Base-by-base conservation (phyloP, 2,888 invertebrate genomes). In the Polylopha cassiicola region DNA sequence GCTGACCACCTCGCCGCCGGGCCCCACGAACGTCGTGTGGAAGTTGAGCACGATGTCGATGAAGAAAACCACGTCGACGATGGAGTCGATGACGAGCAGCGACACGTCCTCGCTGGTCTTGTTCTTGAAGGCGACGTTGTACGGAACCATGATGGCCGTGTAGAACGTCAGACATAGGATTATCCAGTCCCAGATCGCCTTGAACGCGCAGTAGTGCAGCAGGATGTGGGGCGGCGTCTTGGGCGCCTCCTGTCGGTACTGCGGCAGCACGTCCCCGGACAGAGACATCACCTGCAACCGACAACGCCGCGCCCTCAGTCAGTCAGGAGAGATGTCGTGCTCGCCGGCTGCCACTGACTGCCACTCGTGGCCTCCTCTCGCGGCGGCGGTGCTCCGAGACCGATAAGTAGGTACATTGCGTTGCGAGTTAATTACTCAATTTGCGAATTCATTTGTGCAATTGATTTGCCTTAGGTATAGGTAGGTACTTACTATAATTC, bases 41-140 rank as follows among this genome's bases (percentile, higher is more conserved):
- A 99, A 99, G 89, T 99, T 99, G 74, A 99, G 92, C 77, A 99
- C 97, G 84, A 99, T 99, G 89, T 99, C 99, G 85, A 99, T 98
- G 89, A 99, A 99, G 89, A 99, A 99, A 73, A 99, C 97, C 63
- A 99, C 99, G 87, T 99, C 99, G 67, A 99, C 99, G 72, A 99
- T 98, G 56, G 98, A 98, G 87, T 97, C 95, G 80, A 97, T 95
- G 71, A 97, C 97, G 65, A 97, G 90, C 63, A 97, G 89, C 61
- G 95, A 95, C 55, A 97, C 96, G 85, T 97, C 97, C 86, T 97
- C 97, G 78, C 95, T 95, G 58, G 97, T 98, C 87, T 99, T 99
- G 89, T 98, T 98, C 89, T 98, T 98, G 90, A 99, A 99, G 77
- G 99, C 98, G 72, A 99, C 98, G 87, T 99, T 99, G 89, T 98